Conservation (phyloP, 2,113 vertebrate species). For the Macaca nemestrina region DNA sequence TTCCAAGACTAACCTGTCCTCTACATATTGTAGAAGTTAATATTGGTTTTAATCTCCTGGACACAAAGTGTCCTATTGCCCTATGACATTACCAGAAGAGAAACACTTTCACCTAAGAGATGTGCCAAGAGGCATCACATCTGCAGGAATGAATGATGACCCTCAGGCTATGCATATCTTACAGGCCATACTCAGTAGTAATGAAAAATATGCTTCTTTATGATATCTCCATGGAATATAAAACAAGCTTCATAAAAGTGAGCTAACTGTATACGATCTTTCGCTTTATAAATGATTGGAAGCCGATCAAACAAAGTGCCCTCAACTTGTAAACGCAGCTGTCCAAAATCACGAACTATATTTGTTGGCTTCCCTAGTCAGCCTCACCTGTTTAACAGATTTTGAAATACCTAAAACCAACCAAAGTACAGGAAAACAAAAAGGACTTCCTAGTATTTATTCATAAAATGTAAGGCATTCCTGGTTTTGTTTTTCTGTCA, state of each 20-base stretch:
- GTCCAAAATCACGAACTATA: not conserved
- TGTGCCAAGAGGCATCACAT: not conserved
- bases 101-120: not conserved
- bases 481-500: not conserved
- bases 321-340: not conserved
- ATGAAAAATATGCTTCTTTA: not conserved
- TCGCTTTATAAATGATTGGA: not conserved
- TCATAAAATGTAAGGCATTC: not conserved
- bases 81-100: not conserved
- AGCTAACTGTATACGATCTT: not conserved
- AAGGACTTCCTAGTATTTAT: not conserved
- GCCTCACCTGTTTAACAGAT: not conserved
- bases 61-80: not conserved
- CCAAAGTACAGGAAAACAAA: not conserved
- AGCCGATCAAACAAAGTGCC: not conserved
- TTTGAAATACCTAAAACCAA: not conserved
- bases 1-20: not conserved
- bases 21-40: not conserved
- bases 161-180: not conserved
- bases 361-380: not conserved
- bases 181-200: not conserved
- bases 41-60: not conserved
- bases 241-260: not conserved
- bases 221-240: not conserved
- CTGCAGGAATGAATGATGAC: not conserved